These are phyloP conservation scores for Diloba caeruleocephala DNA, from an alignment of 2,888 invertebrate genomes.

Conservation along the genomic window DNA sequence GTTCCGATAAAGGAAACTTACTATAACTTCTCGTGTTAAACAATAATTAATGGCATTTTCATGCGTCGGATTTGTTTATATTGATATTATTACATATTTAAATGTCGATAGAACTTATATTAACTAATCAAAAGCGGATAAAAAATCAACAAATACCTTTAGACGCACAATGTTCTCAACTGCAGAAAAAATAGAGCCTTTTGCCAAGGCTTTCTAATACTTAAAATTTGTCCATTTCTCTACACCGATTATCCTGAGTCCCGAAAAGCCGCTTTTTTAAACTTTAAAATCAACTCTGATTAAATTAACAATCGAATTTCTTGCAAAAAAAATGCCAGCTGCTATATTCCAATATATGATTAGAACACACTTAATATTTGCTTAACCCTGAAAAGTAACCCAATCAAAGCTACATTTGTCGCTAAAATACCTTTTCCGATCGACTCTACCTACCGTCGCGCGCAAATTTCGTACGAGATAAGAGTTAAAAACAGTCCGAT, in stretches of 20 bases:
- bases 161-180: slow-evolving; percentile 1
- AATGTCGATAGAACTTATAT: slow-evolving; percentile 4
- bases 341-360: no score
- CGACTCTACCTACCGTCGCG: slow-evolving; percentile 42
- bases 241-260: background rate
- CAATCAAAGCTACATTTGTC: background rate
- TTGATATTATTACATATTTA: slow-evolving; percentile 1
- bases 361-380: background rate
- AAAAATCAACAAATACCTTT: slow-evolving; percentile 4
- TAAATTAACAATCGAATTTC: background rate
- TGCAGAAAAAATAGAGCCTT: slow-evolving; percentile 3
- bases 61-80: slow-evolving; percentile 9
- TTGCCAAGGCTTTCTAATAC: background rate
- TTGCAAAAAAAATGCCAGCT: no score
- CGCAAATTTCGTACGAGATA: slow-evolving; percentile 12
- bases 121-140: slow-evolving; percentile 19
- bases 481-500: slow-evolving; percentile 4
- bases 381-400: slow-evolving; percentile 12
- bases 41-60: slow-evolving; percentile 29
- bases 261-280: background rate
- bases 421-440: slow-evolving; percentile 13
- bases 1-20: background rate
- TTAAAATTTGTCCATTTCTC: background rate
- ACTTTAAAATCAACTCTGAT: background rate
- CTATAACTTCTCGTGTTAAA: slow-evolving; percentile 21